Conservation (phyloP, 2,113 vertebrate genomes). For the Corythornis cristatus region DNA sequence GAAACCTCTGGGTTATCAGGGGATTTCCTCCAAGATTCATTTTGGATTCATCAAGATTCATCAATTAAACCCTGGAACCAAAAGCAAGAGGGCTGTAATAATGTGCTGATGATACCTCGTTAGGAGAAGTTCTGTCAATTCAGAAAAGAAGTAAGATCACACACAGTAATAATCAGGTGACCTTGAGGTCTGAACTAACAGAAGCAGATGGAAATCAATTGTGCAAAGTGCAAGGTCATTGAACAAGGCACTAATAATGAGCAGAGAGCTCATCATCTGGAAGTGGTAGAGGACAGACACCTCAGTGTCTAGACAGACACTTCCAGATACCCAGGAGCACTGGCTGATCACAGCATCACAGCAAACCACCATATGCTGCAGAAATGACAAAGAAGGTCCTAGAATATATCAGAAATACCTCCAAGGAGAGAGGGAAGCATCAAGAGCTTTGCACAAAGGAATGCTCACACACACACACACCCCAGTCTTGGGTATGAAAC, state of each 20-base stretch:
- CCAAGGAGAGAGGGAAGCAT: background rate
- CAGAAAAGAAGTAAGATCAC: background rate
- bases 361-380: background rate
- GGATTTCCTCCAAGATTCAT: background rate
- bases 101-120: background rate
- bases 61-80: background rate
- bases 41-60: background rate
- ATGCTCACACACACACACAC: background rate
- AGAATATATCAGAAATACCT: background rate
- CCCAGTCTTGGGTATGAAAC: background rate
- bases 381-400: background rate
- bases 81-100: background rate
- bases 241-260: constrained; percentile 17
- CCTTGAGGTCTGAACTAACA: constrained; percentile 39
- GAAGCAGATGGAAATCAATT: constrained; percentile 43
- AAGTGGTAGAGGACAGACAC: background rate
- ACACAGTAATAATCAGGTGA: constrained; percentile 15
- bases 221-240: background rate
- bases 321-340: background rate
- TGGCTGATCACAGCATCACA: background rate
- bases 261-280: background rate
- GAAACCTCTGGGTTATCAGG: background rate
- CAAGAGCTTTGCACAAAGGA: background rate
- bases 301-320: background rate
- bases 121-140: constrained; percentile 30